Evolutionary conservation across 1,140 invertebrate genomes (phyloP), one percentile per base, ranked within the genome.

Genomic region (Acromyrmex echinatior): DNA sequence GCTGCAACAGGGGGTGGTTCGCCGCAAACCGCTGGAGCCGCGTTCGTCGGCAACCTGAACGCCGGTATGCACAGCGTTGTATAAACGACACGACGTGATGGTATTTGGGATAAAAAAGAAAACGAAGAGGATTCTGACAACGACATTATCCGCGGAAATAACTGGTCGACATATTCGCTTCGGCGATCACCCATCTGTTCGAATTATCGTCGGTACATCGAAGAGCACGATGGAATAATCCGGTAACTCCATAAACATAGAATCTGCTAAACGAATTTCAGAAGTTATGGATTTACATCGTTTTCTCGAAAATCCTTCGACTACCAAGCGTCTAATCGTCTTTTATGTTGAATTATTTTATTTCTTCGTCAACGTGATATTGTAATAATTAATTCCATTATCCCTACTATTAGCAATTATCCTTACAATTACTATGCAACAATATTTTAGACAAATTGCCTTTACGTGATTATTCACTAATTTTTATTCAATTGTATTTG

Each of bases 21-120:
- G 14, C 65, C 81, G 3, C 87, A 92, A 35, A 81, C 89, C 9
- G 80, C 91, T 21, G 88, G 63, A 53, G 92, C 93, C 9, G 92
- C 92, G 62, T 58, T 92, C 14, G 87, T 93, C 73, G 87, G 91
- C 71, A 88, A 79, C 1, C 12, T 87, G 60, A 28, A 77, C 39
- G 3, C 7, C 45, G 88, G 51, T 60, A 62, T 87, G 25, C 90
- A 68, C 87, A 92, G 90, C 66, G 63, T 92, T 51, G 89, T 91
- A 82, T 93, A 93, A 93, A 81, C 16, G 53, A 12, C 3, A 60
- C 25, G 60, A 62, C 3, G 70, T 45, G 39, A 4, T 16, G 35
- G 18, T 2, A 84, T 6, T 74, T 39, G 56, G 21, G 31, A 2
- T 58, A 6, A 63, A 74, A 60, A 49, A 62, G 2, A 31, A 28